phyloP scores from a whole-genome alignment of 2,888 invertebrate genomes.

The Ypsolopha sequella region DNA sequence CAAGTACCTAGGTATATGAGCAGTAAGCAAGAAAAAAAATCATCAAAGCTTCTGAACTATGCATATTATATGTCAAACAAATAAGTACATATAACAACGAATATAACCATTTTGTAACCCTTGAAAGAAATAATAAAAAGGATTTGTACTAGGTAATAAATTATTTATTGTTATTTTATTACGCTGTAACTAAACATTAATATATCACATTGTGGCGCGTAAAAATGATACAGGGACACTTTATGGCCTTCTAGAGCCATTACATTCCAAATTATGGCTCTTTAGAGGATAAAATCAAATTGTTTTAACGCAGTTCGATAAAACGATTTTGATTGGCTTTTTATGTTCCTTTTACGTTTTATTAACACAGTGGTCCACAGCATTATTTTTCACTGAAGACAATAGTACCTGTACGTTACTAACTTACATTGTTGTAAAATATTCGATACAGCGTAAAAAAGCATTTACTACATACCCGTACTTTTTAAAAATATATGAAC shows the following conservation, averaged over 20 bases:
- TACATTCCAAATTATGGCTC: constrained; percentile 1
- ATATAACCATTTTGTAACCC: too few relatives aligned
- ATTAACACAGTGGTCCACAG: too few relatives aligned
- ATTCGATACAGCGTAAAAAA: too few relatives aligned
- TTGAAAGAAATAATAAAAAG: neutral
- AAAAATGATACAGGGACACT: constrained; percentile 4
- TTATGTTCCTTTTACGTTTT: neutral
- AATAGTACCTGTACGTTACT: neutral
- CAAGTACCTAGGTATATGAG: too few relatives aligned
- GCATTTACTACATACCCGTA: too few relatives aligned
- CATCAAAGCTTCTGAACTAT: too few relatives aligned
- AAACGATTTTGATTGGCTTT: constrained; percentile 1
- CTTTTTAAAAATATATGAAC: too few relatives aligned
- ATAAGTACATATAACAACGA: too few relatives aligned
- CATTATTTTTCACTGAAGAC: too few relatives aligned
- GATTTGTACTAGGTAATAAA: neutral
- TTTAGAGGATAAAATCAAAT: constrained; percentile 3
- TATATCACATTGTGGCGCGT: constrained; percentile 1
- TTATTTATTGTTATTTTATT: neutral
- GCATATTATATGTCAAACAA: too few relatives aligned
- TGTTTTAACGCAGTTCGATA: constrained; percentile 1
- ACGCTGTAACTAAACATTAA: constrained; percentile 1
- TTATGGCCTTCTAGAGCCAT: constrained; percentile 1
- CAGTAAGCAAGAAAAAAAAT: too few relatives aligned
- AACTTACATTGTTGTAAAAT: too few relatives aligned